phyloP scores from a whole-genome alignment of 2,888 invertebrate species.

The Globia sparganii region DNA sequence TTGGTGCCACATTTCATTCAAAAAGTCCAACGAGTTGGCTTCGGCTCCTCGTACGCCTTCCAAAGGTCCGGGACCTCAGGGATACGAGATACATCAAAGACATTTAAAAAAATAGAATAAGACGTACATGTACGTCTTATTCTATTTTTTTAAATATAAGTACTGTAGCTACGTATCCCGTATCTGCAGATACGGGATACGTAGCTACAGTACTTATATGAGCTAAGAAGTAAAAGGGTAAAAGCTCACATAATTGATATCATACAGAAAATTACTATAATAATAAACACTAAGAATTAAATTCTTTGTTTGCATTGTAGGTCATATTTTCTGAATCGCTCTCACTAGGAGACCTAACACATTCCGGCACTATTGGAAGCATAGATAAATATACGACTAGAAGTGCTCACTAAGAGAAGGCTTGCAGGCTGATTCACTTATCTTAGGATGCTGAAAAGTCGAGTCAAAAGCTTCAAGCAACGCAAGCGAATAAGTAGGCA shows the following conservation, averaged over 20 bases:
- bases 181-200: background rate
- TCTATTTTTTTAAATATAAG: too few species aligned
- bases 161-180: too few species aligned
- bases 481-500: background rate
- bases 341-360: background rate
- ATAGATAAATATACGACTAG: background rate
- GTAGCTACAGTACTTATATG: too few species aligned
- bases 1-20: background rate
- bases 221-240: too few species aligned
- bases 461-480: background rate
- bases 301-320: background rate
- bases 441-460: background rate
- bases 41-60: too few species aligned
- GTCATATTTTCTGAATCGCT: background rate
- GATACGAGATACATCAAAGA: too few species aligned
- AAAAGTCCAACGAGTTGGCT: background rate
- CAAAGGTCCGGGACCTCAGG: too few species aligned
- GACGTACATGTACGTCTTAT: too few species aligned
- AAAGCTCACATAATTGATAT: too few species aligned
- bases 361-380: background rate
- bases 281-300: background rate
- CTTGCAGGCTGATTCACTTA: background rate
- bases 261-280: background rate
- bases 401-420: background rate
- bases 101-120: background rate